phyloP scores from a whole-genome alignment of 2,113 vertebrate genomes.

The Saguinus midas region DNA sequence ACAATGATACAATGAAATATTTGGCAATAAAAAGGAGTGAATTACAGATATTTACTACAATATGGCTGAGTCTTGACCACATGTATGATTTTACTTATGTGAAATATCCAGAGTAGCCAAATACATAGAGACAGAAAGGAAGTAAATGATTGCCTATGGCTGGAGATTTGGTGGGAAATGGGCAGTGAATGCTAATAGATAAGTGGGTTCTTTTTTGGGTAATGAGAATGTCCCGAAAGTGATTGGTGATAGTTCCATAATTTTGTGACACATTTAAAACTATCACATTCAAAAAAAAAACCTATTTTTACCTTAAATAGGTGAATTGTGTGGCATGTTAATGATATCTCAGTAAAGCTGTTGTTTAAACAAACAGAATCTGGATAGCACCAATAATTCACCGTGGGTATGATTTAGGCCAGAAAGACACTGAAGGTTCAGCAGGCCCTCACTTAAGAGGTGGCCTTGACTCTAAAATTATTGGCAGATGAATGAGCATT shows the following conservation, averaged over 20 bases:
- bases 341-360: neutral
- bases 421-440: neutral
- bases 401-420: neutral
- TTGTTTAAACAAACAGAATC: neutral
- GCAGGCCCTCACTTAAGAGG: neutral
- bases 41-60: neutral
- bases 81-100: neutral
- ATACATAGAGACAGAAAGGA: neutral
- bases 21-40: neutral
- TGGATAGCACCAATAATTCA: neutral
- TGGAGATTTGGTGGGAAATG: neutral
- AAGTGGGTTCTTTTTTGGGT: neutral
- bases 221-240: neutral
- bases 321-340: neutral
- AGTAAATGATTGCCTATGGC: neutral
- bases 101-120: neutral
- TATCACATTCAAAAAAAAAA: too few species aligned
- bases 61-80: neutral
- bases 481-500: neutral
- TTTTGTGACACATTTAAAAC: neutral
- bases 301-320: too few species aligned
- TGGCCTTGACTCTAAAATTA: neutral
- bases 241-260: neutral
- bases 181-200: too few species aligned
- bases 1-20: neutral